Evolutionary conservation across 1,140 invertebrate species (phyloP), one percentile per base, ranked within the genome.

Genomic region (Sitophilus oryzae): DNA sequence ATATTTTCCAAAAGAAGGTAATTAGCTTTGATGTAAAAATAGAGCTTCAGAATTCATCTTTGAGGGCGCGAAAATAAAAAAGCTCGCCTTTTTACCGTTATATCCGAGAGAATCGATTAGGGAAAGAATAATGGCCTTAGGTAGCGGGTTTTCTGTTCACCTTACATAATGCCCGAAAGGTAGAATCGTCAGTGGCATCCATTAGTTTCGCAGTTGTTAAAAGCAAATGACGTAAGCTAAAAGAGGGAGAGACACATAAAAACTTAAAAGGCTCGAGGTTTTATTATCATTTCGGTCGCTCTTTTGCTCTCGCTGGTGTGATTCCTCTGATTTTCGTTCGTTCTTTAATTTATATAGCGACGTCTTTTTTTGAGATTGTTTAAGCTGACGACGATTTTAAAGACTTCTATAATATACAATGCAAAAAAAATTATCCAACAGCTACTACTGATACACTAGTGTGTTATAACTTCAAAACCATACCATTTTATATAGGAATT

Each of bases 201-300:
- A 67, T 67, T 67, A 67, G 65, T 65, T 64, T 64, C 63, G 47
- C 59, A 64, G 65, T 67, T 67, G 65, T 65, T 67, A 62, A 65
- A 67, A 61, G 65, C 61, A 65, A 66, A 66, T 64, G 65, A 66
- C 65, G 63, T 63, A 61, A 65, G 54, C 55, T 45, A 41, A 60
- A 63, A 58, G 52, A 56, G 43, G 51, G 40, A 47, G 15, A 40
- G 14, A 20, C 5, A 40, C 38, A 14, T 47, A 49, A 56, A 56
- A 56, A 56, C 23, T 56, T 30, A 44, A 50, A 56, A 47, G 47
- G 46, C 14, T 38, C 19, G 11, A 43, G 54, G 15, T 49, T 55
- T 56, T 56, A 49, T 56, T 56, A 23, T 47, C 52, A 15, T 54
- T 47, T 47, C 44, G 41, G 51, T 3, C 16, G 19, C 11, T 30